Base-by-base conservation (phyloP, 1,140 invertebrate species). In the Delia radicum region DNA sequence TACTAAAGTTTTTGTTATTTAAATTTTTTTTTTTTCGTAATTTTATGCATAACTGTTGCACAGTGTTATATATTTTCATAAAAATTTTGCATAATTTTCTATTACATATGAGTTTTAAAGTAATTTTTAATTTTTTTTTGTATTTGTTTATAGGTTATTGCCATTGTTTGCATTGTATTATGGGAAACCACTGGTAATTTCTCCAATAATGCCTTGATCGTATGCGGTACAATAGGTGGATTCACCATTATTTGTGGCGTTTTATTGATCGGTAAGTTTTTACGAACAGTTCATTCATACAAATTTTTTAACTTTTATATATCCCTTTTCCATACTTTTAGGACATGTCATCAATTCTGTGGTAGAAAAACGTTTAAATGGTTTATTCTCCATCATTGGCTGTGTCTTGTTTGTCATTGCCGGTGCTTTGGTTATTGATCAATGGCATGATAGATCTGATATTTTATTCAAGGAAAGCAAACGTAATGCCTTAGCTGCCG, bases 401-500 rank as follows among this genome's bases (percentile, higher is more conserved):
- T 91, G 90, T 42, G 89, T 88, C 0, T 82, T 93, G 0, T 94
- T 93, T 81, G 88, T 94, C n/a, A 88, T 90, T 18, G 89, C 90
- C 2, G 93, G 93, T n/a, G 89, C 90, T 0, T 74, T 94, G 26
- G 88, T 91, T 31, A 93, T 94, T 63, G 82, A 83, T 62, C 79
- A 85, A 75, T 85, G 83, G 83, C 83, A 85, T 63, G 83, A 81
- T 79, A 33, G 10, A 12, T 72, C 67, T 15, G 31, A 77, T 31
- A 21, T 78, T 3, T 73, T 77, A 28, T 55, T 78, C 65, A 79
- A 79, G 3, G 88, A 90, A 0, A 79, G 80, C 24, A 89, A 88
- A 76, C 89, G 92, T 78, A 91, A 90, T 67, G 91, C 91, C 29
- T 82, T 93, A 6, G 90, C 92, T 2, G 93, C 93, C 78, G 93